Evolutionary conservation across 2,797 vertebrate genomes (phyloP).

Genomic region (Phalanger gymnotis): DNA sequence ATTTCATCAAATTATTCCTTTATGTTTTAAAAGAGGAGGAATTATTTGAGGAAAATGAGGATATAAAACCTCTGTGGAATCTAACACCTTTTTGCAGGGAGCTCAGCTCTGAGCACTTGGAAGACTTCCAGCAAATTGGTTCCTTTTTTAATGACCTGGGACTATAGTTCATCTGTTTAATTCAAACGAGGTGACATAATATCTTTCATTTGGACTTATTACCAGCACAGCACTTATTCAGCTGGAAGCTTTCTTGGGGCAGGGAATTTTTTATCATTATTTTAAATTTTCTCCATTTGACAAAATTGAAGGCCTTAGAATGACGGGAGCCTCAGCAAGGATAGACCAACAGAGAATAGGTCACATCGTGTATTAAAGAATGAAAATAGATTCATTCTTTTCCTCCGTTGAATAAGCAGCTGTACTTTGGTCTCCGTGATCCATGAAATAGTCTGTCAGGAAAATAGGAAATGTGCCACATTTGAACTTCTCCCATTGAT

Average conservation of each 20-base stretch:
- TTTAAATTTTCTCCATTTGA: conserved; percentile 86
- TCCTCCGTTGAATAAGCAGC: conserved; percentile 87
- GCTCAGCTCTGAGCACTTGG: background rate
- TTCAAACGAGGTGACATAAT: conserved; percentile 79
- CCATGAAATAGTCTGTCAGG: conserved; percentile 92
- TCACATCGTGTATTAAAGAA: conserved; percentile 85
- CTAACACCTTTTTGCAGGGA: conserved; percentile 38
- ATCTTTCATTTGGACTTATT: conserved; percentile 84
- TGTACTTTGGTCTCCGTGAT: conserved; percentile 88
- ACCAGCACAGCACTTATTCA: conserved; percentile 83
- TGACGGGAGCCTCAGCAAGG: conserved; percentile 79
- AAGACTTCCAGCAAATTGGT: conserved; percentile 63
- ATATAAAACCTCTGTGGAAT: conserved; percentile 56
- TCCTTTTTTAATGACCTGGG: conserved; percentile 82
- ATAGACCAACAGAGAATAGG: conserved; percentile 77
- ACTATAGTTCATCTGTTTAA: conserved; percentile 81
- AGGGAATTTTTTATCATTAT: conserved; percentile 81
- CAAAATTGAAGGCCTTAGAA: conserved; percentile 85
- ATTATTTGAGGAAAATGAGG: conserved; percentile 63
- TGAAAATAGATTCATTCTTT: conserved; percentile 87
- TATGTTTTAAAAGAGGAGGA: background rate
- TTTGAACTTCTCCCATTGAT: conserved; percentile 85
- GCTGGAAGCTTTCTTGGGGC: conserved; percentile 84
- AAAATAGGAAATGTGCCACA: conserved; percentile 86
- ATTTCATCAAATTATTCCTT: conserved; percentile 7